Base-by-base conservation (phyloP, 2,113 vertebrate genomes). In the Crotalus viridis region DNA sequence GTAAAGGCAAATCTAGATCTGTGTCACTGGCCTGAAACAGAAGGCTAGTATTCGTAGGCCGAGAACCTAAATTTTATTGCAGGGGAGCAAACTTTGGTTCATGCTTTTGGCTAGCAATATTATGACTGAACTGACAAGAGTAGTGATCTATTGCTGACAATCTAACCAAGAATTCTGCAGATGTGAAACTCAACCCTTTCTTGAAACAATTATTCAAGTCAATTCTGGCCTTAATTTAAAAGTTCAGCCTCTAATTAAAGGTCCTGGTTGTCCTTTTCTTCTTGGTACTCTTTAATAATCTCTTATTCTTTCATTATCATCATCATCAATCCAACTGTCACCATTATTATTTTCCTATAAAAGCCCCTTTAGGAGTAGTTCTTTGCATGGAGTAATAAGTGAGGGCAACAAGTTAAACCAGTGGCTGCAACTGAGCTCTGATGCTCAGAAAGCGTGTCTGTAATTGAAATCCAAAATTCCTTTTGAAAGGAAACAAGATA, bases 391-490 rank as follows among this genome's bases (percentile, higher is more conserved):
- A 4, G 19, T 74, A 93, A 92, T 39, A 39, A 51, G 87, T 15
- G 59, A 22, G 89, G 96, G 91, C 55, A 93, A 87, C 28, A 90
- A 94, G 81, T n/a, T 64, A 90, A 87, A 87, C 54, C 48, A 90
- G 24, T 90, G 94, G 56, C 88, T 93, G 59, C 93, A 43, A 92
- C 86, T 89, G 69, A 92, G 28, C 61, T 95, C 61, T 69, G 81
- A 33, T 89, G 93, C 43, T 88, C 59, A 85, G 95, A 92, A 95
- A 96, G 90, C 0, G 51, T 96, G 90, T 95, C 97, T 97, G 0
- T 94, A 97, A 96, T 89, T 96, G 95, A 96, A 96, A 95, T 91
- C 94, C 93, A 94, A 85, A 96, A 95, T 94, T 94, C 92, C 91
- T 91, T 85, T 85, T 15, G 93, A 96, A 95, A 93, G 93, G 95